Conservation (phyloP, 2,113 vertebrate genomes). For the Dipodomys merriami region DNA sequence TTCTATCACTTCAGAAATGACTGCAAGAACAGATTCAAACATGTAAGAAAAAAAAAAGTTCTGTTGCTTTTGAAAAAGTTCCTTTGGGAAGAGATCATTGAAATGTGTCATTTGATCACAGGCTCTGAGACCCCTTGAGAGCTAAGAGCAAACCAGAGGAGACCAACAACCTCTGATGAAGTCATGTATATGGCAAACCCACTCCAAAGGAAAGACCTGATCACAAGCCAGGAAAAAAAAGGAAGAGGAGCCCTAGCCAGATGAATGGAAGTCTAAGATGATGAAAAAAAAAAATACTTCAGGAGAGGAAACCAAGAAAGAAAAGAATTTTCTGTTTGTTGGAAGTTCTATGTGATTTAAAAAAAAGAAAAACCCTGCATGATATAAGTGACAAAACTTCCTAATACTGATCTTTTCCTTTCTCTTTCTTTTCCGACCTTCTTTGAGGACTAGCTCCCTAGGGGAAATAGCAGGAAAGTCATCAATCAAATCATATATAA, state of each 20-base stretch:
- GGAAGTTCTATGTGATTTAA: background rate
- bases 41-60: background rate
- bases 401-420: background rate
- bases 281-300: background rate
- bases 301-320: background rate
- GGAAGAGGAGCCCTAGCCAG: background rate
- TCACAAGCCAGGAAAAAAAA: background rate
- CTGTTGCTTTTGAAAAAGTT: slow-evolving; percentile 20
- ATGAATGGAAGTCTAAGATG: background rate
- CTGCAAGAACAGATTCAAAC: slow-evolving; percentile 13
- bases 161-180: background rate
- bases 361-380: background rate
- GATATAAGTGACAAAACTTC: background rate
- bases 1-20: background rate
- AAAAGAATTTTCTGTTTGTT: slow-evolving; percentile 3
- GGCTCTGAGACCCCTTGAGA: slow-evolving; percentile 2
- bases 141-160: background rate
- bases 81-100: background rate
- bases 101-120: slow-evolving; percentile 18
- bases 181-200: background rate
- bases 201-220: background rate
- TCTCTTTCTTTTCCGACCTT: background rate
- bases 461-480: slow-evolving; percentile 7
- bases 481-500: slow-evolving; percentile 3
- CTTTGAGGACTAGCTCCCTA: background rate